Base-by-base conservation (phyloP, 2,888 invertebrate genomes). In the Drosophila austrosaltans region DNA sequence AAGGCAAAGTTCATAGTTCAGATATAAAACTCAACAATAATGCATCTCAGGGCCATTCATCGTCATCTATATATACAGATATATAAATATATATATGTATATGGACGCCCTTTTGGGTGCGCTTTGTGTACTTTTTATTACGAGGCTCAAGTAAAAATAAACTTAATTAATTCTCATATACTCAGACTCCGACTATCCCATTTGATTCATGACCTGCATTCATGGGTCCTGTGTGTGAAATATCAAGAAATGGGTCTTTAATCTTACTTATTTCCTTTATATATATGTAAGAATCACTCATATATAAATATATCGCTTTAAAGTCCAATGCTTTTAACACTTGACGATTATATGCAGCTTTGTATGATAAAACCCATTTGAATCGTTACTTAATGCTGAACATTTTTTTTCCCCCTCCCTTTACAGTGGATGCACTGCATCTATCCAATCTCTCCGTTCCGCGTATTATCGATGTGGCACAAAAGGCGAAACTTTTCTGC, bases 371-470 rank as follows among this genome's bases (percentile, higher is more conserved):
- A 54, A 30, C 54, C 54, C 48, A 22, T 25, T 48, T 48, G 25
- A 48, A 48, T 48, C 48, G 48, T 48, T 48, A 25, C 48, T 48
- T 48, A 48, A 48, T 48, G 8, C 12, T 20, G 2, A 25, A 48
- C 22, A 48, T 48, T 48, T 48, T 59, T 63, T 12, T 56, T 16
- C 32, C 48, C 16, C 16, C 6, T 90, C 90, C 92, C 89, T 72
- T 74, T 89, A 71, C 85, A 53, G 77, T 64, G 53, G 77, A 90
- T 74, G 92, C 91, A 69, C 79, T 92, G 70, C 89, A 89, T 80
- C 89, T 92, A 48, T 90, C 92, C 61, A 92, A 87, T 81, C 91
- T 92, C 69, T 91, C 91, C 84, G 92, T 92, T 74, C 92, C 92
- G 77, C 89, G 91, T 79, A 91, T 92, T 77, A 92, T 92, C 78